Base-by-base conservation (phyloP, 2,888 invertebrate genomes). In the Lapara coniferarum region DNA sequence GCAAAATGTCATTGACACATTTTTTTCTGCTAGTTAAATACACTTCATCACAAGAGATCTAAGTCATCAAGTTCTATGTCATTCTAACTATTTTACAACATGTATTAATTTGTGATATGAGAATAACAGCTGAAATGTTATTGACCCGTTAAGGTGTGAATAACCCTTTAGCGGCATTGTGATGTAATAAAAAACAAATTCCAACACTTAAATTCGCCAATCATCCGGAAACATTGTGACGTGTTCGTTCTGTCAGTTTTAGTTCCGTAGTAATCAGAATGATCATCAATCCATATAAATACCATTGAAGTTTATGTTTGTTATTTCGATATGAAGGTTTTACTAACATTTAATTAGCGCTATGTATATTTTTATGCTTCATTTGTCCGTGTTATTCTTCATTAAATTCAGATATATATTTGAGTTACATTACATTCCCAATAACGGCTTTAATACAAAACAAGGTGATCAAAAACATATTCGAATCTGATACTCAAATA, bases 141-240 rank as follows among this genome's bases (percentile, higher is more conserved):
- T 49, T 63, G 63, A 49, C 49, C 19, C 13, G 16, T 4, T 44
- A n/a, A 13, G 19, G 12, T 49, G 46, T 63, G 49, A 63, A 63
- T 63, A 63, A 49, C 63, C 49, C 46, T 46, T 25, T 57, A 19
- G 19, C 49, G 10, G 13, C 49, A 49, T 46, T 19, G 14, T 19
- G 63, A 63, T 63, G 7, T 10, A 46, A 14, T 63, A 30, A 63
- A 46, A 49, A 63, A 63, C 12, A 12, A 13, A 46, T 19, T 63
- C 63, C 19, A 46, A 19, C 46, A 16, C 49, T 12, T 19, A 49
- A 49, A 49, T 63, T 25, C 7, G 19, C 63, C 63, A 49, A 46
- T 63, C 63, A 63, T 63, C 49, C 63, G 63, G 63, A 63, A 63
- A 63, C 55, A 1, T 63, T n/a, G 63, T 63, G 63, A 63, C 63